Evolutionary conservation across 2,113 vertebrate species (phyloP).

Genomic region (Chloroceryle aenea): DNA sequence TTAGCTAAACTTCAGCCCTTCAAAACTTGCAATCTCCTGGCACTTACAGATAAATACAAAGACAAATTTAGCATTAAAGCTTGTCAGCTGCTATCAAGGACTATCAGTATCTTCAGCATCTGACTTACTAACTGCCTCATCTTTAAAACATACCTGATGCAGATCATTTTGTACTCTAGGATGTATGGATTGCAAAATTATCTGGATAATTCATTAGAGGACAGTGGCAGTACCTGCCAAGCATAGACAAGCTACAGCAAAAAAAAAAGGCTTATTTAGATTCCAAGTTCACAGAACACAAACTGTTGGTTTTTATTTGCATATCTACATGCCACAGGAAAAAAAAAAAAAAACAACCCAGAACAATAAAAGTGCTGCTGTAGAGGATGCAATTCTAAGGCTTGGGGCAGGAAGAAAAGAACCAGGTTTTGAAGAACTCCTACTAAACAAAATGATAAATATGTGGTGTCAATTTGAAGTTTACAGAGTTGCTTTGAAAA

Average conservation of each 20-base stretch:
- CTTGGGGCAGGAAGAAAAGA: background rate
- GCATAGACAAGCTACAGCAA: background rate
- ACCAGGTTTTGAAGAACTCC: background rate
- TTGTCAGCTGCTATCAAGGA: background rate
- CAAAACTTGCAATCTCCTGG: background rate
- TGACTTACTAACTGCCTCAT: background rate
- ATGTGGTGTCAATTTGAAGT: rapidly evolving
- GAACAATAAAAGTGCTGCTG: background rate
- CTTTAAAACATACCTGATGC: background rate
- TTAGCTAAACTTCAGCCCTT: background rate
- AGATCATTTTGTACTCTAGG: background rate
- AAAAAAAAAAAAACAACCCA: no score
- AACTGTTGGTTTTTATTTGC: background rate
- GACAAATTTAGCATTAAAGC: background rate
- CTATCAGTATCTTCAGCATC: background rate
- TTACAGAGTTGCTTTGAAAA: background rate
- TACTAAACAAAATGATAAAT: background rate
- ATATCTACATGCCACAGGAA: background rate
- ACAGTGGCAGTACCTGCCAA: background rate
- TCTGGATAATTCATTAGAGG: background rate
- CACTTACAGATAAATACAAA: background rate
- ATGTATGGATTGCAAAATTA: background rate
- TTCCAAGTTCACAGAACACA: background rate
- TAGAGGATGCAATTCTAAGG: background rate
- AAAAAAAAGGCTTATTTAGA: background rate